Evolutionary conservation across 2,797 vertebrate genomes (phyloP).

Genomic region (Poeciliopsis gracilis): DNA sequence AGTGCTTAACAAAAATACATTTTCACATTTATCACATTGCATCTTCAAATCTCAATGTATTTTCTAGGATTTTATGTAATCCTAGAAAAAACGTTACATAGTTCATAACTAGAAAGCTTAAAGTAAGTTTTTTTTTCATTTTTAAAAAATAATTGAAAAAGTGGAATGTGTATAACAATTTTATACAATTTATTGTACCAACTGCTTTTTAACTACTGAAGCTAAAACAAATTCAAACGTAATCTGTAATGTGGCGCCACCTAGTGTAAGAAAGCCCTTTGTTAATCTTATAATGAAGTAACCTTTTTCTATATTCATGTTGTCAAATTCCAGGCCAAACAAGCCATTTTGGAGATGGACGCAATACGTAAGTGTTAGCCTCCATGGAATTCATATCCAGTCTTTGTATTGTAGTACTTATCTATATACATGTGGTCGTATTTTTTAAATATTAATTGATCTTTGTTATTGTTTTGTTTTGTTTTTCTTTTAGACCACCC

Average conservation of each 20-base stretch:
- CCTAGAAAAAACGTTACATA: not conserved
- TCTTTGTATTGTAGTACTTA: not conserved
- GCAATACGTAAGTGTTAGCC: conserved; percentile 88
- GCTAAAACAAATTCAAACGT: not conserved
- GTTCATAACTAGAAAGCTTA: not conserved
- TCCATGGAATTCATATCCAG: not conserved
- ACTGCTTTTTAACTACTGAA: not conserved
- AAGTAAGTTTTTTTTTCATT: not conserved
- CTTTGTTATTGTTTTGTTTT: not conserved
- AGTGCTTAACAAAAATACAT: not conserved
- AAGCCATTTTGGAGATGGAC: conserved; percentile 99
- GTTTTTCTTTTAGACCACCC: conserved; percentile 85
- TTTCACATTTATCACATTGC: not conserved
- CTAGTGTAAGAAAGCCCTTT: conserved; percentile 50
- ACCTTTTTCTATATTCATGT: not conserved
- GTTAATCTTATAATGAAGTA: not conserved
- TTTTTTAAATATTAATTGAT: not conserved
- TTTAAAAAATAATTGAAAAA: not conserved
- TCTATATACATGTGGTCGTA: not conserved
- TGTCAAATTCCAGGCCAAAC: conserved; percentile 88
- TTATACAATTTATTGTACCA: not conserved
- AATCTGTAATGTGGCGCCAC: conserved; percentile 47
- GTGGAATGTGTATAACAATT: not conserved
- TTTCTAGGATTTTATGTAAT: not conserved
- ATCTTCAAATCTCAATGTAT: not conserved